A percentile compares a stretch with the other conserved stretches of the same genome.
These are phyloP conservation scores for Picus viridis DNA, from an alignment of 2,797 vertebrate species.

Conservation along the genomic window DNA sequence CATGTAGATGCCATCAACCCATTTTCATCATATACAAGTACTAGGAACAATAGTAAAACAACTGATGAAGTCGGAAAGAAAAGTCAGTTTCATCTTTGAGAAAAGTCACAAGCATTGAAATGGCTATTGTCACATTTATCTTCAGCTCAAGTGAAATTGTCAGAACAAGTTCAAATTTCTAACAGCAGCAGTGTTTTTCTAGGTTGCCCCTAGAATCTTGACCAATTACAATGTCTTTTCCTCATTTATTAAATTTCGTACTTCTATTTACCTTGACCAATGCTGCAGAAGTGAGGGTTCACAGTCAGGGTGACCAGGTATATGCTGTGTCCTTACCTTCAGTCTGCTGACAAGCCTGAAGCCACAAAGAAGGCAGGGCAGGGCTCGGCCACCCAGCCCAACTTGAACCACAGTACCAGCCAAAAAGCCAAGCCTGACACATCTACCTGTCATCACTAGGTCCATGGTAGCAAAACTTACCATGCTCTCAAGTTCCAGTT, in stretches of 20 bases:
- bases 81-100: not conserved
- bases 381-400: not conserved
- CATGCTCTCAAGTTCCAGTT: no score
- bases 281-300: not conserved
- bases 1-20: not conserved
- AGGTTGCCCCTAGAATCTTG: not conserved
- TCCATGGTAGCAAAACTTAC: no score
- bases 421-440: not conserved
- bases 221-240: not conserved
- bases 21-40: not conserved
- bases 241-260: not conserved
- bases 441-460: rapidly evolving
- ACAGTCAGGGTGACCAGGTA: rapidly evolving
- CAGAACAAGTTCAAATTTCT: not conserved
- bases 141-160: not conserved
- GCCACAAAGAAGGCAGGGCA: not conserved
- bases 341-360: no score
- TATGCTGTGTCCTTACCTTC: rapidly evolving
- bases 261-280: no score
- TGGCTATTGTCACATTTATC: not conserved
- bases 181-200: not conserved
- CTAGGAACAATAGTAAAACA: not conserved
- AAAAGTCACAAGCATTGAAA: not conserved
- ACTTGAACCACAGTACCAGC: rapidly evolving
- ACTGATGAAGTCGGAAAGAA: not conserved